Evolutionary conservation across 2,888 invertebrate species (phyloP).

Genomic region (Esperia sulphurella): DNA sequence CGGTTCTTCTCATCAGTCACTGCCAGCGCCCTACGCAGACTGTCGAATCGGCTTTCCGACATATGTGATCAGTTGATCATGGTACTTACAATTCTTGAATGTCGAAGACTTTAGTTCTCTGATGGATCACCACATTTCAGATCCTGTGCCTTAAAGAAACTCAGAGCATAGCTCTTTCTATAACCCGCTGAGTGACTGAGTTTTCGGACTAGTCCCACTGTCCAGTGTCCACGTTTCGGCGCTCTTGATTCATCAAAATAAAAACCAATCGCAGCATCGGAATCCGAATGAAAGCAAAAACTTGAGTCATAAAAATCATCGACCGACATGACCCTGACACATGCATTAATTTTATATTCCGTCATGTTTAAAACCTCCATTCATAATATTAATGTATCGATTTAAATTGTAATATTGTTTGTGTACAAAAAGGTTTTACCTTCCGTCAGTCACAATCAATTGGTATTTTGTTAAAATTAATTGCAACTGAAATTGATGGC

Average conservation of each 20-base stretch:
- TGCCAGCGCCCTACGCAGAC: no score
- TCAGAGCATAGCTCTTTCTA: no score
- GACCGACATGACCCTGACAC: conserved; percentile 32
- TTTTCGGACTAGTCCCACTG: no score
- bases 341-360: conserved; percentile 33
- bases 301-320: conserved; percentile 26
- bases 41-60: no score
- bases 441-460: conserved; percentile 27
- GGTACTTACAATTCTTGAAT: no score
- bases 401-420: conserved; percentile 43
- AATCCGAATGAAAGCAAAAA: conserved; percentile 28
- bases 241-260: conserved; percentile 17
- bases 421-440: conserved; percentile 4
- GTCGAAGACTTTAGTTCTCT: no score
- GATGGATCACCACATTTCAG: no score
- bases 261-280: conserved; percentile 17
- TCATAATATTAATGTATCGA: conserved; percentile 36
- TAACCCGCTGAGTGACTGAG: no score
- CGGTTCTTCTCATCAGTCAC: no score
- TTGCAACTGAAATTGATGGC: conserved; percentile 23
- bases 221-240: no score
- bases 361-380: conserved; percentile 30
- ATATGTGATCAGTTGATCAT: no score
- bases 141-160: no score
- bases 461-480: conserved; percentile 38